Evolutionary conservation across 2,113 vertebrate species (phyloP).

Genomic region (Ranitomeya imitator): DNA sequence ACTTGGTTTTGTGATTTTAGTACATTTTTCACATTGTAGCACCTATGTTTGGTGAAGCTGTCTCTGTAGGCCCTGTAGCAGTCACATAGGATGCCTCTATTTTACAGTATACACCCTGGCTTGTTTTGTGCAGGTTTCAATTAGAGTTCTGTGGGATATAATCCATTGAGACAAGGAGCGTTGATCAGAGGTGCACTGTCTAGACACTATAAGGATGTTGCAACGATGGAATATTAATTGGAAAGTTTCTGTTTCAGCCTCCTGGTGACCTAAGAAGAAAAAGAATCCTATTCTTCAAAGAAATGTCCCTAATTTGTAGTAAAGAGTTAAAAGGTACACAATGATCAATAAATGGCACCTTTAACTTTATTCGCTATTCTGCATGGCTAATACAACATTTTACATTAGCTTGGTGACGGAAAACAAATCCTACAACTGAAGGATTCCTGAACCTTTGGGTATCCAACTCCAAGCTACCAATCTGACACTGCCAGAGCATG

Average conservation of each 20-base stretch:
- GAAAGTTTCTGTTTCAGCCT: conserved; percentile 3
- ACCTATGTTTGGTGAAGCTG: background rate
- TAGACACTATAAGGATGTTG: background rate
- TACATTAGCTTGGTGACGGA: too few species aligned
- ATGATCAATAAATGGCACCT: background rate
- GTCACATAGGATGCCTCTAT: background rate
- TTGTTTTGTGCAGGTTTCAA: too few species aligned
- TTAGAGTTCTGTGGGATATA: background rate
- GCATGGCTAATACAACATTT: background rate
- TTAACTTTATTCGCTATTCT: background rate
- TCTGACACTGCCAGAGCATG: too few species aligned
- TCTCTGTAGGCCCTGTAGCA: background rate
- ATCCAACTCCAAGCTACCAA: too few species aligned
- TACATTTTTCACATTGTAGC: background rate
- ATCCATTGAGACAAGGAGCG: background rate
- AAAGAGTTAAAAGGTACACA: background rate
- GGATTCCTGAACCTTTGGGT: too few species aligned
- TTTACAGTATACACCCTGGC: too few species aligned
- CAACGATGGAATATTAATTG: background rate
- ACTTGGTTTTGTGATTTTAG: background rate
- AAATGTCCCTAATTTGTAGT: background rate
- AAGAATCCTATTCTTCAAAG: background rate
- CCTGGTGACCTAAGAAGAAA: background rate
- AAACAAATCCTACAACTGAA: too few species aligned
- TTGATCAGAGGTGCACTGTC: background rate